These are phyloP conservation scores for Pedicia rivosa DNA, from an alignment of 2,888 invertebrate genomes.

Conservation along the genomic window DNA sequence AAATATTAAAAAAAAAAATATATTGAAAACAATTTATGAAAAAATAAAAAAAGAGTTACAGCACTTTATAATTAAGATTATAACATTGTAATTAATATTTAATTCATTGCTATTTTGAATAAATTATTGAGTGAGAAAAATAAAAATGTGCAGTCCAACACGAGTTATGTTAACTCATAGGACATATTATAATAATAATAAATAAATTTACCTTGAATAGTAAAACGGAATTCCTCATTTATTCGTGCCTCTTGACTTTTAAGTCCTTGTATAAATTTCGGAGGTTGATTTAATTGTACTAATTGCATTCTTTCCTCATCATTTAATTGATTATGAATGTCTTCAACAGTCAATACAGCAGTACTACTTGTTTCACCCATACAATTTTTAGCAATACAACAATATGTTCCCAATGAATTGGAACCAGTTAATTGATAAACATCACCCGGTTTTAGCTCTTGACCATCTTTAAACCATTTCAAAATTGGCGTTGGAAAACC, in stretches of 20 bases:
- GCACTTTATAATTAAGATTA: background rate
- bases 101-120: no score
- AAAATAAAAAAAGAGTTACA: no score
- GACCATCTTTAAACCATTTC: conserved; percentile 85
- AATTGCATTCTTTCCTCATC: conserved; percentile 58
- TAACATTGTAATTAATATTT: background rate
- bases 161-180: no score
- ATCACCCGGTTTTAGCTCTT: conserved; percentile 81
- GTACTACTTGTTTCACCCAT: conserved; percentile 82
- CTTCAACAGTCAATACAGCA: conserved; percentile 77
- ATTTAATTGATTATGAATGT: conserved; percentile 76
- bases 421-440: conserved; percentile 84
- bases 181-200: no score
- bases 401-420: conserved; percentile 77
- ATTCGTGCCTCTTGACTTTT: conserved; percentile 71
- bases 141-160: no score
- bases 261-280: conserved; percentile 64
- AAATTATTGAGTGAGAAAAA: no score
- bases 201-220: conserved; percentile 49
- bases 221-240: conserved; percentile 65
- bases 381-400: conserved; percentile 76
- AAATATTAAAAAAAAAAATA: background rate
- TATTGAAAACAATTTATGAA: no score
- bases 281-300: conserved; percentile 61
- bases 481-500: conserved; percentile 78